Evolutionary conservation across 2,888 invertebrate species (phyloP), one percentile per base, ranked within the genome.

Genomic region (Apamea anceps): DNA sequence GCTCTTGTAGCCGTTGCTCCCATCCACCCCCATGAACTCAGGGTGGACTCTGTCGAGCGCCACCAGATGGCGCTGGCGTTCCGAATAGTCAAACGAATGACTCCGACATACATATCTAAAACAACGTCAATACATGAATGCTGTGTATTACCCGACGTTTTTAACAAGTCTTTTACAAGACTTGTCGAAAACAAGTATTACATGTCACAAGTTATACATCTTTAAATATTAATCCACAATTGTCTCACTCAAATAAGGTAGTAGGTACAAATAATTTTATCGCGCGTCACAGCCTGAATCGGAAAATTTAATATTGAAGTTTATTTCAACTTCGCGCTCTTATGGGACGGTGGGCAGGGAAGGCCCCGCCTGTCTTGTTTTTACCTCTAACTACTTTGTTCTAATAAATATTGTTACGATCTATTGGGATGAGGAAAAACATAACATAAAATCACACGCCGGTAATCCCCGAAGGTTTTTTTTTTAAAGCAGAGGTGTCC

Each of bases 281-380:
- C 86, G 87, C 87, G 84, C 86, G 62, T 79, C 84, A 77, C 81
- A 72, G 72, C 82, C 86, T 86, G 85, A 87, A 85, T 88, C 79
- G 83, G 77, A 78, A 82, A 91, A 91, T 91, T 91, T 85, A 89
- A 90, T 91, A 89, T 85, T 72, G 28, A 89, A 90, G 86, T 91
- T 91, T 87, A 87, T 86, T 86, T 87, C 75, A 81, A 90, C 76
- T 89, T 85, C 72, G 72, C 51, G 80, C 82, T 82, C 89, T 80
- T 77, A 75, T 67, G 76, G 82, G 77, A 76, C 45, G 51, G 18
- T 51, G 42, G 15, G 60, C 79, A 82, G 28, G 28, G 3, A 70
- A 74, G n/a, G 3, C n/a, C 57, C 2, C 6, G 32, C 60, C 71
- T 57, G 18, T 13, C 21, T 72, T 54, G 3, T 60, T 62, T 67